phyloP scores from a whole-genome alignment of 1,140 invertebrate genomes.

The Cheumatopsyche charites region DNA sequence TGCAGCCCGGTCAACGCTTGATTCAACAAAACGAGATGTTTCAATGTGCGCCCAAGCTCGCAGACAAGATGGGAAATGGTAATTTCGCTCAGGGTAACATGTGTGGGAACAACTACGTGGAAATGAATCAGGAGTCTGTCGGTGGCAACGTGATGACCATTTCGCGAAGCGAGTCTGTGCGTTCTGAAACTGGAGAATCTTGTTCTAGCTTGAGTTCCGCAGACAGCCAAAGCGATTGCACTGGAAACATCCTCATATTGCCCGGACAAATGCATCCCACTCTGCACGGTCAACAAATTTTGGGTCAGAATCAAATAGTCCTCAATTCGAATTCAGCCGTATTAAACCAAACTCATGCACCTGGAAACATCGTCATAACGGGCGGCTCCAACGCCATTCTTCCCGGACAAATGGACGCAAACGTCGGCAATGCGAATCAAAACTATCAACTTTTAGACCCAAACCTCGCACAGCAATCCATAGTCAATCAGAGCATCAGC shows the following conservation, averaged over 20 bases:
- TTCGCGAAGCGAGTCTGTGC: constrained; percentile 42
- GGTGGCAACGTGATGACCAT: constrained; percentile 24
- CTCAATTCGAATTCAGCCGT: constrained; percentile 50
- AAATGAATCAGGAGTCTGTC: constrained; percentile 32
- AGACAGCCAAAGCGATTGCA: constrained; percentile 41
- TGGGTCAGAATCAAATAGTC: constrained; percentile 45
- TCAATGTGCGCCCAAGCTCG: constrained; percentile 24
- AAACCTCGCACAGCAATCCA: constrained; percentile 59
- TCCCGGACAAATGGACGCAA: constrained; percentile 29
- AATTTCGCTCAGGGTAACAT: not conserved
- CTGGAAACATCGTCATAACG: constrained; percentile 51
- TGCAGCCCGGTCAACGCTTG: constrained; percentile 37
- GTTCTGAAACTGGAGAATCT: constrained; percentile 43
- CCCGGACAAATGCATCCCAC: constrained; percentile 32
- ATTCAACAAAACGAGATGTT: constrained; percentile 41
- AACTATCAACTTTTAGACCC: constrained; percentile 62
- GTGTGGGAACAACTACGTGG: constrained; percentile 37
- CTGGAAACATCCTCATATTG: constrained; percentile 41
- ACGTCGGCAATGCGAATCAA: constrained; percentile 53
- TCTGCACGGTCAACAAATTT: constrained; percentile 36
- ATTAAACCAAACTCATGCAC: constrained; percentile 53
- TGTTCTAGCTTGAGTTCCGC: constrained; percentile 46
- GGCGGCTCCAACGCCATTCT: constrained; percentile 37
- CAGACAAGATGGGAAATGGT: constrained; percentile 35
- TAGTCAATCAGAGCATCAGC: constrained; percentile 61